Base-by-base conservation (phyloP, 2,888 invertebrate genomes). In the Drosophila koepferae region DNA sequence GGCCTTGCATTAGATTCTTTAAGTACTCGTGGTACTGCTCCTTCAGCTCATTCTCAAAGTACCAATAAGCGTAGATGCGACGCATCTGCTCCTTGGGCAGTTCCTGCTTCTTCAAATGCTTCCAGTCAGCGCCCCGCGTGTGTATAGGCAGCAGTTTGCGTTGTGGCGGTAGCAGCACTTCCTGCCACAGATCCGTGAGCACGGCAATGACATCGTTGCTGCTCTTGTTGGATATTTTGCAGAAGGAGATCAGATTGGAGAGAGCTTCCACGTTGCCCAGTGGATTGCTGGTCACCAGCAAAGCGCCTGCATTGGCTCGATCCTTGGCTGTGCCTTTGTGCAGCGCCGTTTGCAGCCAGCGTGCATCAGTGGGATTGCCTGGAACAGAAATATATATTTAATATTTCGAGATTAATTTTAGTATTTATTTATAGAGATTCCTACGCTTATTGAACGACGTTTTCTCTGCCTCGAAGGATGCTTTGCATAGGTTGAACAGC, bases 1-100 rank as follows among this genome's bases (percentile, higher is more conserved):
- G 72, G 1, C 91, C 87, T 43, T 92, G 90, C 81, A 93, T 93
- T 0, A 93, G 72, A 60, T 93, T 93, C 79, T 92, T 92, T 0
- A 93, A 71, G 48, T 88, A 93, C 70, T 93, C 93, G 82, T 69
- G 89, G 14, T 97, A 98, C 38, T 94, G 93, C 76, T 96, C 95
- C 91, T 97, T 98, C 2, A 99, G 92, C 87, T 97, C 96, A 90
- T 97, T 96, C 92, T 99, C 99, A 93, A 96, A 99, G 89, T 96
- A 95, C 98, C 99, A 99, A 63, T 95, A 93, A 12, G 96, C 95
- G 18, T 97, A 94, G 72, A 96, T 93, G 78, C 95, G 95, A 63
- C 95, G 94, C 55, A 95, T 93, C 0, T 95, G 94, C 34, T 95
- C 94, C 80, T 95, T 96, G 80, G 96, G 80, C 7, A 93, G 54